phyloP scores from a whole-genome alignment of 37 sponge, comb jelly and placozoan species.

The Halisarca cf. caerulea region DNA sequence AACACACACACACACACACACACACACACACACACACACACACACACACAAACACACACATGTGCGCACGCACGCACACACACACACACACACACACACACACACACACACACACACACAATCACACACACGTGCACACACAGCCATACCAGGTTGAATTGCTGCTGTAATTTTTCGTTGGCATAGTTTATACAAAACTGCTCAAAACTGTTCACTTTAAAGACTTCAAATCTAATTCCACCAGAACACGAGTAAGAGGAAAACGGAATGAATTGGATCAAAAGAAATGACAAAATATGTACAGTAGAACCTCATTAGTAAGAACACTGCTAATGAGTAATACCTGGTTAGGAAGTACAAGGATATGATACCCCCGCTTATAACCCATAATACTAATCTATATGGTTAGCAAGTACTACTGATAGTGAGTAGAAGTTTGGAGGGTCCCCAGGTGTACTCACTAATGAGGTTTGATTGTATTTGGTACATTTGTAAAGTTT shows the following conservation, averaged over 20 bases:
- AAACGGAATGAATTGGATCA: background rate
- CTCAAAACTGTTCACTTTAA: conserved; percentile 87
- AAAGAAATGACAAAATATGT: background rate
- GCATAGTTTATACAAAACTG: conserved; percentile 99
- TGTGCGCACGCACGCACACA: background rate
- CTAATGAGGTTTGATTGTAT: too few species aligned
- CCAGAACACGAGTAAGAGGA: background rate
- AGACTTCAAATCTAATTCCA: conserved; percentile 82
- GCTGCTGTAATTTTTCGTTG: conserved; percentile 95
- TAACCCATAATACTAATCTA: too few species aligned
- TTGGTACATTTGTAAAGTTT: too few species aligned
- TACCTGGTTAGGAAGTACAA: too few species aligned
- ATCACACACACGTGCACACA: too few species aligned
- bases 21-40: conserved; percentile 21
- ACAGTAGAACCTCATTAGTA: background rate
- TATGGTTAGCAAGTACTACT: too few species aligned
- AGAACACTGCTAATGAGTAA: too few species aligned
- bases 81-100: conserved; percentile 5
- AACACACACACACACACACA: conserved; percentile 4
- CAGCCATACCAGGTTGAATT: conserved; percentile 73
- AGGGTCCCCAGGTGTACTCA: too few species aligned
- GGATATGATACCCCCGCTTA: too few species aligned
- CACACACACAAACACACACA: too few species aligned
- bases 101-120: conserved; percentile 20
- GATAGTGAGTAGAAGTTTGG: too few species aligned